Percentiles rank a stretch among this genome's conserved stretches.
Conservation (phyloP, 2,797 vertebrate genomes). For the Lepilemur ruficaudatus region DNA sequence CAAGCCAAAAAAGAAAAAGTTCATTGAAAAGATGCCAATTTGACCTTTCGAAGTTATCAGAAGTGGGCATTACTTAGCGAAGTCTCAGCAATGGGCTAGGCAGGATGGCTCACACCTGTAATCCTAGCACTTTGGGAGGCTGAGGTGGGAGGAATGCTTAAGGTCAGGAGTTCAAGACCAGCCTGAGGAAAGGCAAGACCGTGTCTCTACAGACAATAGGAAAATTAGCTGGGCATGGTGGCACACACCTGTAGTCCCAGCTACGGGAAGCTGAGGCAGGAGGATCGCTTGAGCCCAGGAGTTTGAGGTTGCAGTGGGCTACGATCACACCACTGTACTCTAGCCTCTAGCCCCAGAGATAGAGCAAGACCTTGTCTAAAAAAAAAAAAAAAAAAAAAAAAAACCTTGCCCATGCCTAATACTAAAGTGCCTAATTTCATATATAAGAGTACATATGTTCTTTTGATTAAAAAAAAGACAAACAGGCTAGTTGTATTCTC, state of each 20-base stretch:
- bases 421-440: neutral
- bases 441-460: neutral
- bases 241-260: neutral
- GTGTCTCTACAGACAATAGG: neutral
- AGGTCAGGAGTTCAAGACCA: neutral
- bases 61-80: neutral
- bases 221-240: neutral
- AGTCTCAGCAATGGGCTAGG: neutral
- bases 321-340: neutral
- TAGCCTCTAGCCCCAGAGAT: neutral
- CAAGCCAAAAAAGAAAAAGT: neutral
- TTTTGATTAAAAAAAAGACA: neutral
- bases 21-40: neutral
- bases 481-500: neutral
- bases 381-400: neutral
- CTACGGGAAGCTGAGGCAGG: neutral
- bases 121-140: neutral
- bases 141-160: neutral
- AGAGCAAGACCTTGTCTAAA: neutral
- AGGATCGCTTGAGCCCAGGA: neutral
- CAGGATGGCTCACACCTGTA: neutral
- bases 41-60: neutral
- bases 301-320: neutral
- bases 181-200: neutral
- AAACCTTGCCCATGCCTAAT: neutral